Evolutionary conservation across 2,797 vertebrate species (phyloP).

Genomic region (Mus minutoides): DNA sequence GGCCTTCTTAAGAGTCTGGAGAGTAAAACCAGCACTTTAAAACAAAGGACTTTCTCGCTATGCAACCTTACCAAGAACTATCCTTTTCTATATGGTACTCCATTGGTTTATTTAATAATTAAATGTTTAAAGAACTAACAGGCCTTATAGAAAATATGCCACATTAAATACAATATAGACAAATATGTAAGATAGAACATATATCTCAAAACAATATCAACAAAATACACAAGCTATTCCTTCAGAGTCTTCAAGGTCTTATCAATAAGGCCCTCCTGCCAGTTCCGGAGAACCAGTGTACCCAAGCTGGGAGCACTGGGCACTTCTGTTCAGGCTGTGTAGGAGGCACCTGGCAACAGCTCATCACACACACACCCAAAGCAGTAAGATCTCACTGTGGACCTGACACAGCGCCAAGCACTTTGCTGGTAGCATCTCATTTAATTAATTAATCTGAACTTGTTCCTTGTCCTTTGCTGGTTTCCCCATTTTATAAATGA

Average conservation of each 20-base stretch:
- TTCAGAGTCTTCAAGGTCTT: not conserved
- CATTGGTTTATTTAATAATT: not conserved
- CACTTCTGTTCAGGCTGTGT: not conserved
- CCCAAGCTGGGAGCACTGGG: not conserved
- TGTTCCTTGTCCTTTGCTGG: not conserved
- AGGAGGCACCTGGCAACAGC: not conserved
- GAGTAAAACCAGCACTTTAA: not conserved
- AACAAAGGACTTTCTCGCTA: not conserved
- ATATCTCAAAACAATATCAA: not conserved
- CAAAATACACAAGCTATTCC: not conserved
- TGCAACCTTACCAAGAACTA: not conserved
- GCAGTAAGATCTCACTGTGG: not conserved
- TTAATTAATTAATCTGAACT: not conserved
- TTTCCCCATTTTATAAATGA: not conserved
- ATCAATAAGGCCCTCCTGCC: not conserved
- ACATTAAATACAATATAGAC: not conserved
- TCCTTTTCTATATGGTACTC: conserved; percentile 29
- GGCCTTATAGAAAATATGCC: not conserved
- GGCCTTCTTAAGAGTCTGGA: not conserved
- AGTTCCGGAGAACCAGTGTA: not conserved
- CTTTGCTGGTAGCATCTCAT: not conserved
- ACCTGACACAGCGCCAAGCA: not conserved
- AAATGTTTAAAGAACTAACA: not conserved
- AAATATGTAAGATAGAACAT: not conserved
- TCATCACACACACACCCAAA: not conserved